Evolutionary conservation across 2,113 vertebrate genomes (phyloP), one percentile per base, ranked within the genome.

Genomic region (Meles meles): DNA sequence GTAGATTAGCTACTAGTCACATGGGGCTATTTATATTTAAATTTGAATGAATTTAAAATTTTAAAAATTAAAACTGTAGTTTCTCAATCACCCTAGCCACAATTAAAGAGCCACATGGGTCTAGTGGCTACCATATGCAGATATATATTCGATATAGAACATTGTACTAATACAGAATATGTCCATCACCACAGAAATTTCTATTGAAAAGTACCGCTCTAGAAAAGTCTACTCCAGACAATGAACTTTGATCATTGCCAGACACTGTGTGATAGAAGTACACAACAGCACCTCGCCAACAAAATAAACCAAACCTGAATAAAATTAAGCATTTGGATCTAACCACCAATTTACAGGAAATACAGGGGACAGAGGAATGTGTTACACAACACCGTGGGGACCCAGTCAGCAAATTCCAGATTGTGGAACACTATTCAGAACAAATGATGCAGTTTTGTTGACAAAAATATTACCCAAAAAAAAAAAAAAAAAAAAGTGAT

Each of bases 291-390:
- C 18, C 25, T 87, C 57, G 37, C 63, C 67, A 34, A 25, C 37
- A 31, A 57, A 80, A 42, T 49, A 37, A 47, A 88, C 23, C 14
- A 89, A 27, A 79, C 4, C 55, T 27, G 25, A 94, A 84, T 42
- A 80, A 88, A 65, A 42, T 29, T 47, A 59, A 79, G 61, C 44
- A 86, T 93, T 71, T 94, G 63, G 47, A 77, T 74, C 69, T 79
- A 96, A 88, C 37, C 55, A 44, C 44, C 71, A 82, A 61, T 42
- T 55, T 63, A 80, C 18, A 88, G n/a, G 85, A 96, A 96, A 81
- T 63, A 25, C 12, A 27, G 55, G 34, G 44, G 37, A 74, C 87
- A 91, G 57, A 85, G 15, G 44, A 90, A 49, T 25, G 49, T 47
- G 18, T 37, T 49, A 52, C 20, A 82, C 65, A 79, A 18, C 21